Percentiles rank a stretch among this genome's conserved stretches.
Evolutionary conservation across 1,140 invertebrate species (phyloP).

Genomic region (Palaemon carinicauda): DNA sequence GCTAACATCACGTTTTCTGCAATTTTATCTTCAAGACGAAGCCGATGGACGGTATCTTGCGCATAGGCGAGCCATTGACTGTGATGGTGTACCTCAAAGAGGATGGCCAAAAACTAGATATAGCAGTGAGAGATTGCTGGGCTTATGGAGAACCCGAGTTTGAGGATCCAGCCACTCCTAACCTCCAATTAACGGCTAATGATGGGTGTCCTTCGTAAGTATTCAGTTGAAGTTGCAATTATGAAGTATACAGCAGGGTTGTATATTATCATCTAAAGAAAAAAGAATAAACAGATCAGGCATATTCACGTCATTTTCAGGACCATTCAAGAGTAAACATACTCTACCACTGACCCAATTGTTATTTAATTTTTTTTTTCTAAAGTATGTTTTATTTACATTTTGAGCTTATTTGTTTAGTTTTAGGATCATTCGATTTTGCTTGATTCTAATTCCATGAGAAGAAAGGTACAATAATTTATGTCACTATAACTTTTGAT

Average conservation of each 20-base stretch:
- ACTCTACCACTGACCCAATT: too few species aligned
- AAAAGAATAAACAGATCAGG: neutral
- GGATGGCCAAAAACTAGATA: slow-evolving; percentile 71
- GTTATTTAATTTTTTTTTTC: too few species aligned
- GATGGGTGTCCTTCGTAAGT: slow-evolving; percentile 74
- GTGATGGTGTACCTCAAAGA: slow-evolving; percentile 77
- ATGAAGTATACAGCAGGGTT: neutral
- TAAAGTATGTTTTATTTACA: too few species aligned
- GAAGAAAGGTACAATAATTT: too few species aligned
- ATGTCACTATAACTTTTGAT: neutral
- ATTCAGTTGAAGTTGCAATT: neutral
- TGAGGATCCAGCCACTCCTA: slow-evolving; percentile 70
- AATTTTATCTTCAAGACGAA: neutral
- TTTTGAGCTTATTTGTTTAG: too few species aligned
- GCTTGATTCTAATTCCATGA: too few species aligned
- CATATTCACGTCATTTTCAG: too few species aligned
- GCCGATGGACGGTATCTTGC: slow-evolving; percentile 48
- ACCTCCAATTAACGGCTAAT: slow-evolving; percentile 73
- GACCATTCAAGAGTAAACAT: too few species aligned
- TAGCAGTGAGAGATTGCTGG: slow-evolving; percentile 77
- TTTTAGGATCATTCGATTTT: too few species aligned
- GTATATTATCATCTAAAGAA: neutral
- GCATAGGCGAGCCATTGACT: slow-evolving; percentile 73
- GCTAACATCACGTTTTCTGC: neutral
- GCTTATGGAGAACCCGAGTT: slow-evolving; percentile 76